phyloP scores from a whole-genome alignment of 2,113 vertebrate genomes.

The Gobius niger region DNA sequence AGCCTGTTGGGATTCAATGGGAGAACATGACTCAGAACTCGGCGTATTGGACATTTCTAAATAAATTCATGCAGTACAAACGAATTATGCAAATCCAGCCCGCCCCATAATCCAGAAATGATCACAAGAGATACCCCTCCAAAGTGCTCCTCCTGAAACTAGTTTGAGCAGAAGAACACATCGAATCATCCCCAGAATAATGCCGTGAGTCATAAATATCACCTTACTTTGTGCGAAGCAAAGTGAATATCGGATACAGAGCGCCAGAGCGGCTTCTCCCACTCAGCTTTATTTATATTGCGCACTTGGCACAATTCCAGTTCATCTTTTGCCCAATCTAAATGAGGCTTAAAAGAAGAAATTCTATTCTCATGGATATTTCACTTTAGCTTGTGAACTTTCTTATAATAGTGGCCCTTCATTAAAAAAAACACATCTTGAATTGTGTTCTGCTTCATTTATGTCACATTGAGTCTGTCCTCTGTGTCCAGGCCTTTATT shows the following conservation, averaged over 20 bases:
- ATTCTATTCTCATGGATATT: slow-evolving; percentile 24
- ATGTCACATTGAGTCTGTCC: no score
- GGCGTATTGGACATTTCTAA: slow-evolving; percentile 23
- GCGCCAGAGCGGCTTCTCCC: slow-evolving; percentile 53
- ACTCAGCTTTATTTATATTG: slow-evolving; percentile 68
- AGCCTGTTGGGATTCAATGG: neutral
- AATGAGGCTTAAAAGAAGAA: slow-evolving; percentile 21
- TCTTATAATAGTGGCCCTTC: no score
- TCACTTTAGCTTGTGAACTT: neutral
- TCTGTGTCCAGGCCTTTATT: no score
- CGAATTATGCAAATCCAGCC: slow-evolving; percentile 53
- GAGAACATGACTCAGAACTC: neutral
- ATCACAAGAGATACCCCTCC: slow-evolving; percentile 59
- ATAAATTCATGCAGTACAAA: slow-evolving; percentile 28
- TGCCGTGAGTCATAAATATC: slow-evolving; percentile 67
- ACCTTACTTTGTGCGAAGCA: slow-evolving; percentile 56
- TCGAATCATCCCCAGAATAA: slow-evolving; percentile 67
- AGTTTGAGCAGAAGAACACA: slow-evolving; percentile 51
- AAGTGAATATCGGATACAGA: slow-evolving; percentile 66
- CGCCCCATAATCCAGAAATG: slow-evolving; percentile 55
- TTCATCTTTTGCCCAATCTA: slow-evolving; percentile 30
- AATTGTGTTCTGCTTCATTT: no score
- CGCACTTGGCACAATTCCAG: slow-evolving; percentile 54
- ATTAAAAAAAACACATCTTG: no score
- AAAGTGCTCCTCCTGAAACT: slow-evolving; percentile 44